phyloP scores from a whole-genome alignment of 2,797 vertebrate genomes.

The Chaetophractus vellerosus region DNA sequence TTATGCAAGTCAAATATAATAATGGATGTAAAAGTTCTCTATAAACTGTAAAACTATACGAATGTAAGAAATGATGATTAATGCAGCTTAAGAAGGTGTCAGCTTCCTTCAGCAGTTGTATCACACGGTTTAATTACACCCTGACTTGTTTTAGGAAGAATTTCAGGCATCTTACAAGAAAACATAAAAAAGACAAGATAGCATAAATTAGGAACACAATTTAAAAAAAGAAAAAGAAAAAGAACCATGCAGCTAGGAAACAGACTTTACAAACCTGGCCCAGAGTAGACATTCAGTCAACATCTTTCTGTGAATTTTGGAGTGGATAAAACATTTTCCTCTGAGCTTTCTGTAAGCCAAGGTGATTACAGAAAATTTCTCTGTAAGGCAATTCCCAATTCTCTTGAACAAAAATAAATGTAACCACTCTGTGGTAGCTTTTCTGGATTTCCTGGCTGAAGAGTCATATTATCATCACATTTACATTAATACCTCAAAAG shows the following conservation, averaged over 20 bases:
- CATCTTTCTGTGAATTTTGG: conserved; percentile 42
- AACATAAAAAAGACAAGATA: conserved; percentile 61
- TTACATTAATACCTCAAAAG: conserved; percentile 48
- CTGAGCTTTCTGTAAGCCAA: conserved; percentile 12
- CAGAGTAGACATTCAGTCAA: not conserved
- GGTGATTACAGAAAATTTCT: not conserved
- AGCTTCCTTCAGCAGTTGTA: conserved; percentile 21
- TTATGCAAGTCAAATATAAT: conserved; percentile 46
- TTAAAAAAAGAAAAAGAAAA: not conserved
- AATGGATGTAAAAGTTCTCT: conserved; percentile 25
- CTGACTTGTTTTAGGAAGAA: conserved; percentile 72
- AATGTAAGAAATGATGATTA: conserved; percentile 68
- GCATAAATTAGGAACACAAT: conserved; percentile 69
- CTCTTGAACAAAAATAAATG: conserved; percentile 33
- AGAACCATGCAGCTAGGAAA: conserved; percentile 22
- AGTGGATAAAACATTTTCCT: conserved; percentile 26
- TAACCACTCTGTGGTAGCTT: not conserved
- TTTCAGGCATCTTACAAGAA: conserved; percentile 65
- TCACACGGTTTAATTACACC: conserved; percentile 64
- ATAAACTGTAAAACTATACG: conserved; percentile 35
- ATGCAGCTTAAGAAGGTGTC: conserved; percentile 60
- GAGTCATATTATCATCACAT: not conserved
- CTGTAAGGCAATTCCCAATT: not conserved
- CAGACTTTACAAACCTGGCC: not conserved
- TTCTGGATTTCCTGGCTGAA: conserved; percentile 27